Evolutionary conservation across 2,113 vertebrate genomes (phyloP), one percentile per base, ranked within the genome.

Genomic region (Chlorocebus sabaeus): DNA sequence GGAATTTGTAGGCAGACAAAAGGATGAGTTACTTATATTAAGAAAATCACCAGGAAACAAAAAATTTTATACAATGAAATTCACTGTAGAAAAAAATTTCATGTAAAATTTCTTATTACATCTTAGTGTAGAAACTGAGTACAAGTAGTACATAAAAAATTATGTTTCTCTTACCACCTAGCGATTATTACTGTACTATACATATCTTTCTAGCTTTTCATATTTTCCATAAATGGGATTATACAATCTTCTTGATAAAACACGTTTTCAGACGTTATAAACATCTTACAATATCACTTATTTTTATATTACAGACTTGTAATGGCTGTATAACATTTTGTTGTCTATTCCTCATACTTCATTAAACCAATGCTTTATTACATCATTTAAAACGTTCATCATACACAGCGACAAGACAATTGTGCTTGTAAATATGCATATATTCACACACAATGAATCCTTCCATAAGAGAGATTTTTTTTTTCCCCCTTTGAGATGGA

Each of bases 161-260:
- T 50, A 72, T 20, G 59, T 32, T 68, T 25, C 68, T 27, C 10
- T 22, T 48, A 78, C 10, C 32, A 93, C 17, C 18, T 9, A 27
- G 30, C 38, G 40, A 81, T 57, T 25, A 17, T 40, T 25, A n/a
- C 0, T 9, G 27, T 38, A 11, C 3, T 0, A 10, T 1, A 4
- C 7, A 0, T 8, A 18, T 13, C 67, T 52, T 38, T 78, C 68
- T 14, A 32, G n/a, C 2, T 35, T 67, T 64, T 85, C 22, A 12
- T 57, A 22, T 27, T 78, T 78, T 64, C 90, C 50, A 59, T 45
- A 50, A 27, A 57, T 3, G n/a, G 27, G 25, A 50, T 10, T 6
- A 35, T 48, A 57, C 5, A 27, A 48, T 10, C 10, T 3, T 40
- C 45, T 57, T 73, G 67, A 22, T n/a, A 72, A 84, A 9, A 57